Base-by-base conservation (phyloP, 2,797 vertebrate species). In the Todus mexicanus region DNA sequence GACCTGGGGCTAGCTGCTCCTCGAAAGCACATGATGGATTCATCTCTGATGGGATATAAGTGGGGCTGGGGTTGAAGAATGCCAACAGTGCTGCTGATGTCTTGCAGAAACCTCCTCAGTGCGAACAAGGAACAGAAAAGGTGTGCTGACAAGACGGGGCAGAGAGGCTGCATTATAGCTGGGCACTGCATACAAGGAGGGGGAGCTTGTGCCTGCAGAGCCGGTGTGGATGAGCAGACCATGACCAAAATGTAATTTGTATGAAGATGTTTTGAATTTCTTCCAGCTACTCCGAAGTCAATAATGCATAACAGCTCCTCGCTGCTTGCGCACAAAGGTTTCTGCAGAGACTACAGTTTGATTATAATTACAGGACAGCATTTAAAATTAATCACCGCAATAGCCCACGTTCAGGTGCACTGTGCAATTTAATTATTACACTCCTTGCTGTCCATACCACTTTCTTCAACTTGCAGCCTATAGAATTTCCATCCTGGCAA, bases 241-340 rank as follows among this genome's bases (percentile, higher is more conserved):
- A 81, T 82, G 89, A 94, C 94, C 91, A 89, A 95, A 92, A 81
- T 40, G 84, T 71, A 87, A 93, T 94, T 95, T 87, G 90, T 78
- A 90, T 87, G 77, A 92, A 96, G 86, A 84, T 47, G 66, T 84
- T 92, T n/a, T 88, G 89, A 91, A 91, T 90, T 72, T 57, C 87
- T 84, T 90, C 77, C 87, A 92, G 91, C 89, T 87, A 66, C 88
- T 90, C 91, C 63, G 6, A 68, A 75, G 86, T 35, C 91, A 89
- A 29, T 87, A 94, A 87, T 3, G 84, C 91, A 61, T 29, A 93
- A 86, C 92, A 90, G 84, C 87, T 75, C 94, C 84, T 78, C 2
- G 11, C 94, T 87, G 91, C 77, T 82, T 48, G 63, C 2, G 27
- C 84, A 65, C n/a, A 69, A 88, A 90, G 84, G 38, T 75, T 89